Evolutionary conservation across 2,113 vertebrate genomes (phyloP), one percentile per base, ranked within the genome.

Genomic region (Trematocara unimaculatum): DNA sequence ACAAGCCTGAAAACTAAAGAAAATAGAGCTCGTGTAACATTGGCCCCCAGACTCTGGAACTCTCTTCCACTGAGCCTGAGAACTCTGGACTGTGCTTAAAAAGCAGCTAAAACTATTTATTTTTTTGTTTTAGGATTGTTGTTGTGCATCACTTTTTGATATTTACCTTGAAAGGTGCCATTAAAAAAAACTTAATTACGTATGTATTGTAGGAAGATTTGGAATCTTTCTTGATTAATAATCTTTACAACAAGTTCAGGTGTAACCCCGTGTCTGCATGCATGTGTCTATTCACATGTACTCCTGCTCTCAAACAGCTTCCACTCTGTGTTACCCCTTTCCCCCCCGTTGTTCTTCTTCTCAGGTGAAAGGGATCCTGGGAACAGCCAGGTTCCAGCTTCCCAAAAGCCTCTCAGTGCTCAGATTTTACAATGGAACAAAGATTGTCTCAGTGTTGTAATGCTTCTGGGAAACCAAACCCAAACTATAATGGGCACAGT

Each of bases 401-500:
- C 90, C 92, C 92, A 91, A 92, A 91, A 90, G 92, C 80, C 83
- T 94, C 91, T 94, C 84, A 85, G 84, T 88, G 83, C 89, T 93
- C 79, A 18, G 13, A 9, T 64, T 78, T 90, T 51, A 93, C 92
- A 94, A 93, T 90, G 85, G 94, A 94, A 95, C 94, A 95, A 95
- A 95, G 95, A 94, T 95, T 74, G 86, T 92, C 94, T 95, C 91
- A 95, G 94, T 95, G 92, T 92, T 87, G 86, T 85, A 88, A 94
- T 86, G 88, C 86, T 94, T 88, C 85, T 64, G 72, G 79, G 94
- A 94, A 95, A 95, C 87, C 91, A 86, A 93, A 95, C 84, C 94
- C 88, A 92, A 74, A 87, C 79, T 85, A 83, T 93, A 94, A 94
- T 93, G 88, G 83, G 67, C 62, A 70, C 64, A 42, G 87, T 89